Conservation (phyloP, 2,113 vertebrate genomes). For the Pimephales promelas region DNA sequence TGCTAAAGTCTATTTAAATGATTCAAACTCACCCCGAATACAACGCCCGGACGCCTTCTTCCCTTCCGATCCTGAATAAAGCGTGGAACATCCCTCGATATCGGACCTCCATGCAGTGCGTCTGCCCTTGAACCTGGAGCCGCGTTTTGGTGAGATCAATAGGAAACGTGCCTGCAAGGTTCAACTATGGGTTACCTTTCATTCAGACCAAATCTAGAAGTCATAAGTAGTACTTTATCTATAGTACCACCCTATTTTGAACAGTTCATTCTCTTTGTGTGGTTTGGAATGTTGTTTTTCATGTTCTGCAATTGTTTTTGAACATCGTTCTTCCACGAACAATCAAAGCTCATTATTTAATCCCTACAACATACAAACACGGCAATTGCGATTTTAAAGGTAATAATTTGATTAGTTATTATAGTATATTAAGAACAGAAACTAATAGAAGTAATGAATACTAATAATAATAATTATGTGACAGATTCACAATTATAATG, state of each 20-base stretch:
- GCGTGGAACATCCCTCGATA: slow-evolving; percentile 96
- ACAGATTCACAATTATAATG: too few relatives aligned
- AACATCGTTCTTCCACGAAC: neutral
- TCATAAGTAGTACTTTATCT: neutral
- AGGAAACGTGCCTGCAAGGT: slow-evolving; percentile 86
- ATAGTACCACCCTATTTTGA: neutral
- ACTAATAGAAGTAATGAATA: neutral
- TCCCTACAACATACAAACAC: neutral
- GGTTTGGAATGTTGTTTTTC: neutral
- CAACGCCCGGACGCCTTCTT: slow-evolving; percentile 88
- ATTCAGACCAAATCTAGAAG: neutral
- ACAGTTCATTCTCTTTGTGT: neutral
- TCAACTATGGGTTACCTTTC: neutral
- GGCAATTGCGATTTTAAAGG: neutral
- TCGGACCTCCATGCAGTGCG: slow-evolving; percentile 89
- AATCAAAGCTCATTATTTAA: neutral
- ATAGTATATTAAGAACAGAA: neutral
- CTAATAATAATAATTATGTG: neutral
- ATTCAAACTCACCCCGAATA: slow-evolving; percentile 87
- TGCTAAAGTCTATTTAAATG: neutral
- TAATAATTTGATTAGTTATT: neutral
- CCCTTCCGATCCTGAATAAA: slow-evolving; percentile 86
- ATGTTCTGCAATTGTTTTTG: neutral
- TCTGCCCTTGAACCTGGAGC: slow-evolving; percentile 94
- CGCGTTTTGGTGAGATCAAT: slow-evolving; percentile 94